Evolutionary conservation across 2,797 vertebrate genomes (phyloP), one percentile per base, ranked within the genome.

Genomic region (Apogon hyalosoma): DNA sequence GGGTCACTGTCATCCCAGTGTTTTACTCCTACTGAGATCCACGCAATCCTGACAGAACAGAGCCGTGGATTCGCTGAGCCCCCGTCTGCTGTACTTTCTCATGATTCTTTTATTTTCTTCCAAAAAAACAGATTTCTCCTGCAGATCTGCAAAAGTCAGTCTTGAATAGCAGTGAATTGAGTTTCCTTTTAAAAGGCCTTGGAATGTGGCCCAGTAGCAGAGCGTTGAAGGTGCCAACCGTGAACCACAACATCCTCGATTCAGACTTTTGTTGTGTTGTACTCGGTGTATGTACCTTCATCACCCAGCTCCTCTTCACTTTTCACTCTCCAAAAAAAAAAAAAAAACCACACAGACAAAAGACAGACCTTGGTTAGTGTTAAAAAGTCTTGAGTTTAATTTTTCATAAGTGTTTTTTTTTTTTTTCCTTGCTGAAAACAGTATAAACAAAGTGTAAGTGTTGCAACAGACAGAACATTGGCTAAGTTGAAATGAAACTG

Each of bases 1-100:
- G 33, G 79, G 83, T 82, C 82, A 65, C 46, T 61, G 63, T 78
- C 70, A 57, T 18, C 31, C 51, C 57, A 52, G 36, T 68, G 42
- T 62, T 56, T 51, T 10, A 69, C 76, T 79, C 51, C 61, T 5
- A 24, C 61, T 1, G 24, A 76, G 63, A 42, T 63, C 58, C 57
- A 47, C 58, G 11, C 77, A 65, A 51, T 50, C 51, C 75, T 69
- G 79, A 48, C 64, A 49, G 41, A 42, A 42, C 15, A 28, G 24
- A 28, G 5, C 24, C 24, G 41, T 21, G 18, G 21, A 41, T 40
- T 61, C 53, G 1, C 55, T 52, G 0, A 62, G 38, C 61, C 13
- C 6, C 52, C 16, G 65, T 65, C 50, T 53, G 43, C 64, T 15
- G 19, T 6, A 6, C 24, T 55, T 56, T 58, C 48, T 74, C 50